Conservation (phyloP, 2,888 invertebrate genomes). For the Listrodromus nycthemerus region DNA sequence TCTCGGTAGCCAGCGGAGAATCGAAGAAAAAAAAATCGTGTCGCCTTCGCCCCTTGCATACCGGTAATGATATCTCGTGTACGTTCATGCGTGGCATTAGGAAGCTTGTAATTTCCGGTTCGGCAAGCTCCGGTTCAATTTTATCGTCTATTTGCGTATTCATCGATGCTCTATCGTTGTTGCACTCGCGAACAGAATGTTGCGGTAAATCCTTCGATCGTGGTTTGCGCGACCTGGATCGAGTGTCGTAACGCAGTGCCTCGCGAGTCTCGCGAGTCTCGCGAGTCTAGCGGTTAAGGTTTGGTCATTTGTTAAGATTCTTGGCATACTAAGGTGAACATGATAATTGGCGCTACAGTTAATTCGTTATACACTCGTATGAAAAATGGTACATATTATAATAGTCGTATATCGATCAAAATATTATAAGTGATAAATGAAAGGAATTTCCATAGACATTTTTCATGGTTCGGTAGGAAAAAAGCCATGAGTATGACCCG, state of each 20-base stretch:
- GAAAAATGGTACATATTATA: no score
- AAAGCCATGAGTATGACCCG: no score
- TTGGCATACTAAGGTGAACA: not conserved
- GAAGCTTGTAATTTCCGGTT: slow-evolving; percentile 65
- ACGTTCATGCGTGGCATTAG: slow-evolving; percentile 65
- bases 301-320: slow-evolving; percentile 42
- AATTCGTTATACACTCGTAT: no score
- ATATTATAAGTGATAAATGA: no score
- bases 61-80: slow-evolving; percentile 52
- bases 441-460: no score
- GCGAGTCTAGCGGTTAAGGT: slow-evolving; percentile 73
- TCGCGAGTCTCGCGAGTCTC: not conserved
- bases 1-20: slow-evolving; percentile 59
- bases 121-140: slow-evolving; percentile 51
- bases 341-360: not conserved
- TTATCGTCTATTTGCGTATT: slow-evolving; percentile 59
- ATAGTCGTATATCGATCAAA: no score
- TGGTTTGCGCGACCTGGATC: slow-evolving; percentile 63
- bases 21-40: slow-evolving; percentile 31
- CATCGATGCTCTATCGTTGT: slow-evolving; percentile 51
- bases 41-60: slow-evolving; percentile 19
- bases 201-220: slow-evolving; percentile 67
- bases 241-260: slow-evolving; percentile 34
- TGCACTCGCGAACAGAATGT: not conserved
- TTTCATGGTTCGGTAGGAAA: no score